Conservation (phyloP, 2,113 vertebrate genomes). For the Carlito syrichta region DNA sequence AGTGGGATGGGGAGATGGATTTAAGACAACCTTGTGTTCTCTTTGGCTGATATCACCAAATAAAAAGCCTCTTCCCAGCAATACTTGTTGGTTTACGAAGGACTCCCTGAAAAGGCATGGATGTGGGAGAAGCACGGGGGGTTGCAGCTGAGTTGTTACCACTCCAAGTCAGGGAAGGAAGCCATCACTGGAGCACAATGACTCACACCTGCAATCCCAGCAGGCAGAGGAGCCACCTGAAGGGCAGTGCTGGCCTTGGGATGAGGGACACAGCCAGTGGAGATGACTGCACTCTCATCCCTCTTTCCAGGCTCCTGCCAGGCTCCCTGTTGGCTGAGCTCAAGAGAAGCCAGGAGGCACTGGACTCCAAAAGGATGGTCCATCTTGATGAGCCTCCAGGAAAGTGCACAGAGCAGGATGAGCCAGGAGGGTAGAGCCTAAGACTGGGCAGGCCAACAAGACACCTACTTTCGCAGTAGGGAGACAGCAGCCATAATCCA, state of each 20-base stretch:
- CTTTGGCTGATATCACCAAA: too few relatives aligned
- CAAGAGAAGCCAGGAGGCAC: neutral
- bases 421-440: neutral
- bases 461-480: neutral
- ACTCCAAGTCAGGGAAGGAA: neutral
- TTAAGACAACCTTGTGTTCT: too few relatives aligned
- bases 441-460: neutral
- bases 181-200: neutral
- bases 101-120: neutral
- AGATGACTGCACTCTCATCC: neutral
- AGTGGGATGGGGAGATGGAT: too few relatives aligned
- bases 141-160: neutral
- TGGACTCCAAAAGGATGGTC: neutral
- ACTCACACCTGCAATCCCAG: too few relatives aligned
- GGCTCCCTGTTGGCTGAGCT: neutral
- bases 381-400: neutral
- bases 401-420: neutral
- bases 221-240: neutral
- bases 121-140: neutral
- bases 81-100: neutral
- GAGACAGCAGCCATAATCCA: neutral
- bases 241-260: neutral
- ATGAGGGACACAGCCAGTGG: rapidly evolving
- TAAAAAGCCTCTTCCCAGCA: too few relatives aligned
- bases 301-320: neutral